These are phyloP conservation scores for Ibidorhyncha struthersii DNA, from an alignment of 2,113 vertebrate species.

Conservation along the genomic window DNA sequence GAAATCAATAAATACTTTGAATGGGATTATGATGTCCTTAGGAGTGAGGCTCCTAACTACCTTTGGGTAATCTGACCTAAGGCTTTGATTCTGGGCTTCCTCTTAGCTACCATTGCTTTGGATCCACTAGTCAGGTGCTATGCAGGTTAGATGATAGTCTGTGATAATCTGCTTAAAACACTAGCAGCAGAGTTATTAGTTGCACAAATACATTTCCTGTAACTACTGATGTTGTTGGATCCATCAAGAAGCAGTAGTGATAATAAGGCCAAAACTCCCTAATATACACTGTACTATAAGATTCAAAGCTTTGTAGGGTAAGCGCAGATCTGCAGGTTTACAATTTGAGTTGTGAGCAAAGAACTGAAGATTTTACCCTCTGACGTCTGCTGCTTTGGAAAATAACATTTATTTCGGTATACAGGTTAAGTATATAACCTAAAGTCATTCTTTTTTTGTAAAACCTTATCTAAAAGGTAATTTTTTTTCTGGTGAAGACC, in stretches of 20 bases:
- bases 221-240: not conserved
- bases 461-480: not conserved
- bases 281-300: not conserved
- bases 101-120: not conserved
- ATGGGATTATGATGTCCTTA: not conserved
- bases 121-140: not conserved
- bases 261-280: not conserved
- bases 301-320: not conserved
- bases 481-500: not conserved
- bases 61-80: not conserved
- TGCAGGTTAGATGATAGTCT: not conserved
- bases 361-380: not conserved
- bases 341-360: not conserved
- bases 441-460: not conserved
- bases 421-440: not conserved
- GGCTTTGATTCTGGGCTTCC: not conserved
- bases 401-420: not conserved
- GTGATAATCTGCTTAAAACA: not conserved
- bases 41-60: not conserved
- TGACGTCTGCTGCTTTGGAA: not conserved
- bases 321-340: not conserved
- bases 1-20: not conserved
- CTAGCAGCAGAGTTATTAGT: not conserved
- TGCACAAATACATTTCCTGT: not conserved
- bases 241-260: not conserved